Evolutionary conservation across 2,888 invertebrate species (phyloP), one percentile per base, ranked within the genome.

Genomic region (Idaea straminata): DNA sequence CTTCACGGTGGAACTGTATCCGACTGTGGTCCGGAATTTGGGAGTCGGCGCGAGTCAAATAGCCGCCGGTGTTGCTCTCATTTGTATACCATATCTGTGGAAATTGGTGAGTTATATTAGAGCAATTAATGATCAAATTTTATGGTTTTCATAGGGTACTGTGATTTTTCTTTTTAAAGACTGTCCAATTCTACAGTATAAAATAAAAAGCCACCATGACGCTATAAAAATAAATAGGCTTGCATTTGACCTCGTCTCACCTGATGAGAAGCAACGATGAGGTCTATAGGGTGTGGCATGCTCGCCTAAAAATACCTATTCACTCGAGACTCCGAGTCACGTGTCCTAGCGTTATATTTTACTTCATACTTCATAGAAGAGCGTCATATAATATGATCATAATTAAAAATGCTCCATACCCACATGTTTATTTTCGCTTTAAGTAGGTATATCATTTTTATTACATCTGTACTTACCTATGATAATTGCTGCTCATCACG

Each of bases 71-170:
- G 84, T 96, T 61, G 96, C 96, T 15, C 89, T 97, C 61, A 96
- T 96, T 88, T 86, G 89, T 94, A 96, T 96, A 62, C 97, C 97
- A 5, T 96, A 96, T 85, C 89, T 97, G 72, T 96, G 96, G 93
- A 94, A 95, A 83, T 85, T 96, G 94, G 96, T 96, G 86, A 94
- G 94, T 86, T 63, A 59, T 36, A 3, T 6, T 62, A 35, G 35
- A 34, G 10, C 61, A 61, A 36, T 63, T 60, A 0, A 35, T 57
- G 10, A 16, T 35, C 36, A 35, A 38, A 58, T 59, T 62, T 60
- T 47, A 35, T n/a, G 5, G 57, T 57, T 57, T n/a, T n/a, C n/a
- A n/a, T 15, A 57, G 15, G 7, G 57, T 15, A 13, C 7, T 57
- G 10, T 57, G 15, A 57, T 15, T 57, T 13, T 13, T 57, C 15